Evolutionary conservation across 2,888 invertebrate species (phyloP).

Genomic region (Osedax frankpressi): DNA sequence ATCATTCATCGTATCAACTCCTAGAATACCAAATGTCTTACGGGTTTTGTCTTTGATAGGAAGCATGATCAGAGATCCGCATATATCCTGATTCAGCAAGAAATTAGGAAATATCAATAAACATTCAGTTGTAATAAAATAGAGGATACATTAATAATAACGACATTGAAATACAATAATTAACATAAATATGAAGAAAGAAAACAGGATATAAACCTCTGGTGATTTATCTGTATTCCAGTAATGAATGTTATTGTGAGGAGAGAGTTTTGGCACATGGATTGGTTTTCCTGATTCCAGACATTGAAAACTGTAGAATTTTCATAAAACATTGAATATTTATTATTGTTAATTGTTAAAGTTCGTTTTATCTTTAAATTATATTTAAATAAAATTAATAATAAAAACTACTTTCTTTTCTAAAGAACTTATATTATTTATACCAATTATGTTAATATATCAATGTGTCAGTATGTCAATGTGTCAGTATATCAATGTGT

Average conservation of each 20-base stretch:
- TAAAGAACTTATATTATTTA: no score
- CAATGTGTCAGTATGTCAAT: no score
- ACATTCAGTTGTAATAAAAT: background rate
- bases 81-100: conserved; percentile 31
- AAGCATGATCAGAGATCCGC: conserved; percentile 43
- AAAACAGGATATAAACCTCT: conserved; percentile 31
- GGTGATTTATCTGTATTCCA: conserved; percentile 39
- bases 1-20: conserved; percentile 42
- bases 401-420: no score
- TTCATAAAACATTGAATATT: no score
- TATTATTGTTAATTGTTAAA: no score
- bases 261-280: conserved; percentile 42
- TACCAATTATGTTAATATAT: no score
- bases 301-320: conserved; percentile 35
- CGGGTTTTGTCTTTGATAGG: conserved; percentile 43
- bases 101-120: background rate
- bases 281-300: conserved; percentile 43
- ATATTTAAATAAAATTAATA: no score
- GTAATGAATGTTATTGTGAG: conserved; percentile 43
- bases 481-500: no score
- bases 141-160: no score
- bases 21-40: conserved; percentile 43
- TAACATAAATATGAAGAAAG: no score
- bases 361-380: no score
- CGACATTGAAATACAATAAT: no score